phyloP scores from a whole-genome alignment of 2,797 vertebrate species.

The Anguilla pacifica region DNA sequence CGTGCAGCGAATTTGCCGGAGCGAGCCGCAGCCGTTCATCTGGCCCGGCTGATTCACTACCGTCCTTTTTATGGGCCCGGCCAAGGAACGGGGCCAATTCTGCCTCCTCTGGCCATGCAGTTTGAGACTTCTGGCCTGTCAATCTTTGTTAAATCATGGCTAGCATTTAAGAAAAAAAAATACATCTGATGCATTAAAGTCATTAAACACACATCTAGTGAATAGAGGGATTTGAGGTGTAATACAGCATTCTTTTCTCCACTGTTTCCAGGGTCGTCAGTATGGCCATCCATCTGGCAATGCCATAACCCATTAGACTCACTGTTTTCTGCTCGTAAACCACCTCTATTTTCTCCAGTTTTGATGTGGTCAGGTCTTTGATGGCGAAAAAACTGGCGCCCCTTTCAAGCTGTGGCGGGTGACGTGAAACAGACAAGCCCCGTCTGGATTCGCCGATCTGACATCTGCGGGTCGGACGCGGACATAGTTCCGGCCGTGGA shows the following conservation, averaged over 20 bases:
- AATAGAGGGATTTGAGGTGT: background rate
- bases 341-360: background rate
- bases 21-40: background rate
- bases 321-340: background rate
- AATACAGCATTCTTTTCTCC: background rate
- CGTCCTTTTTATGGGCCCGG: background rate
- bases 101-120: background rate
- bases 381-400: background rate
- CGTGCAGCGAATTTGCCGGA: conserved; percentile 1
- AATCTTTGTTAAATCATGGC: background rate
- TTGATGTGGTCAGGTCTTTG: conserved; percentile 23
- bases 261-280: background rate
- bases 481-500: background rate
- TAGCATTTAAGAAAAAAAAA: background rate
- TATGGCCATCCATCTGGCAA: conserved; percentile 11
- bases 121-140: background rate
- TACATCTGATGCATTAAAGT: background rate
- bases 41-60: background rate
- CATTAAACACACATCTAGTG: background rate
- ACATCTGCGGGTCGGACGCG: conserved; percentile 11
- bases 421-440: conserved; percentile 1
- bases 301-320: background rate
- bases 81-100: too few relatives aligned
- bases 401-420: background rate
- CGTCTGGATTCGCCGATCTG: background rate